These are phyloP conservation scores for Eriosoma lanigerum DNA, from an alignment of 1,140 invertebrate genomes.

Conservation along the genomic window DNA sequence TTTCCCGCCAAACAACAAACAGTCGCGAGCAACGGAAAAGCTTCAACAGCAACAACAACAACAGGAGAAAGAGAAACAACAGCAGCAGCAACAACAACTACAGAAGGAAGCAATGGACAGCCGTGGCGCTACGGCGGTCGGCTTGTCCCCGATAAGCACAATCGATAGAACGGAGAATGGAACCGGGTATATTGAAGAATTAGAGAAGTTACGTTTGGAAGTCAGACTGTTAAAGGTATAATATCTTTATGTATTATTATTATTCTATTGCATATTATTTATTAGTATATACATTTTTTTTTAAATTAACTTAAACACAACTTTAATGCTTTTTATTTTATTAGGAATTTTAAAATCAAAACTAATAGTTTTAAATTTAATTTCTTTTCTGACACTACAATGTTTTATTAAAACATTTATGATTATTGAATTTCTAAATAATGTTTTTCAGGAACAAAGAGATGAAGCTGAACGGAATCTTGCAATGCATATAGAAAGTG, in stretches of 20 bases:
- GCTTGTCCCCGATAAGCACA: background rate
- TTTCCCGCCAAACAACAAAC: constrained; percentile 52
- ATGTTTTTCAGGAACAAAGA: constrained; percentile 44
- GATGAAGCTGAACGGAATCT: constrained; percentile 45
- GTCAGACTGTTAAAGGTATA: constrained; percentile 21
- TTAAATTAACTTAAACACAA: too few species aligned
- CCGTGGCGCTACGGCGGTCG: background rate
- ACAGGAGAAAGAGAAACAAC: background rate
- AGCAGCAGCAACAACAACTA: background rate
- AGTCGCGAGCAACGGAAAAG: constrained; percentile 38
- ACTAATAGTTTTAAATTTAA: too few species aligned
- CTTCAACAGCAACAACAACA: constrained; percentile 4
- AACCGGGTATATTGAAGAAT: background rate
- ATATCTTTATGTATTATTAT: background rate
- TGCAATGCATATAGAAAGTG: constrained; percentile 54
- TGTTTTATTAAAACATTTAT: too few species aligned
- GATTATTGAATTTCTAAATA: too few species aligned
- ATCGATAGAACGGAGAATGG: background rate
- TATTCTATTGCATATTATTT: too few species aligned
- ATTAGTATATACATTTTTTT: too few species aligned
- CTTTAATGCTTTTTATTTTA: too few species aligned
- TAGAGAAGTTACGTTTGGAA: constrained; percentile 32
- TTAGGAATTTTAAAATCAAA: too few species aligned
- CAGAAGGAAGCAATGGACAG: constrained; percentile 27
- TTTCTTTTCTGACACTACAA: too few species aligned